Percentiles rank a stretch among this genome's conserved stretches.
phyloP scores from a whole-genome alignment of 2,113 vertebrate genomes.

The Cheirogaleus medius region DNA sequence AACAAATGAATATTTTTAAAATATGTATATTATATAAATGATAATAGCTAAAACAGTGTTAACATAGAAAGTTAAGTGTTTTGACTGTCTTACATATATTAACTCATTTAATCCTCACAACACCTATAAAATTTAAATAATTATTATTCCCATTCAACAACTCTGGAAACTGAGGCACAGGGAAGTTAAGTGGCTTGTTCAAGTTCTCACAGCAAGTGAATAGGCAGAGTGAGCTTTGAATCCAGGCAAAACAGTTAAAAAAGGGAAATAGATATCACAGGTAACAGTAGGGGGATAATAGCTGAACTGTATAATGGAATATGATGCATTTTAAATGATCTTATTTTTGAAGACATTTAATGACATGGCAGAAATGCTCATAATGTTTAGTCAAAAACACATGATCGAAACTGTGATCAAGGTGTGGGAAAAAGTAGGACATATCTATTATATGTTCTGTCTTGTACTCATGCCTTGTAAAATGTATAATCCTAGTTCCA shows the following conservation, averaged over 20 bases:
- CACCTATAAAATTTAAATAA: not conserved
- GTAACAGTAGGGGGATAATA: not conserved
- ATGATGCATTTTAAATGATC: not conserved
- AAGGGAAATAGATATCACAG: not conserved
- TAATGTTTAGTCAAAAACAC: not conserved
- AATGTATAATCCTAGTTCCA: not conserved
- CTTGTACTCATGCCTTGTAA: not conserved
- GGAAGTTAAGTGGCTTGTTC: not conserved
- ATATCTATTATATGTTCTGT: not conserved
- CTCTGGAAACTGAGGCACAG: not conserved
- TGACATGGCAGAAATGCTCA: not conserved
- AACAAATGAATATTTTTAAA: not conserved
- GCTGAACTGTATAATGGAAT: not conserved
- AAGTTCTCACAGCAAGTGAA: not conserved
- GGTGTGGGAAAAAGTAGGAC: not conserved
- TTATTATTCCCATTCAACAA: not conserved
- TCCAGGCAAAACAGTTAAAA: not conserved
- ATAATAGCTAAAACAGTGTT: not conserved
- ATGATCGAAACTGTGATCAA: not conserved
- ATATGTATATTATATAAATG: not conserved
- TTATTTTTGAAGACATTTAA: constrained; percentile 20
- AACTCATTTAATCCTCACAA: not conserved
- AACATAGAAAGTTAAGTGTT: not conserved
- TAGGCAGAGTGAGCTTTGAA: not conserved
- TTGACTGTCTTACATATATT: not conserved